Percentiles rank a stretch among this genome's conserved stretches.
phyloP scores from a whole-genome alignment of 2,888 invertebrate genomes.

The Nemoura dubitans region DNA sequence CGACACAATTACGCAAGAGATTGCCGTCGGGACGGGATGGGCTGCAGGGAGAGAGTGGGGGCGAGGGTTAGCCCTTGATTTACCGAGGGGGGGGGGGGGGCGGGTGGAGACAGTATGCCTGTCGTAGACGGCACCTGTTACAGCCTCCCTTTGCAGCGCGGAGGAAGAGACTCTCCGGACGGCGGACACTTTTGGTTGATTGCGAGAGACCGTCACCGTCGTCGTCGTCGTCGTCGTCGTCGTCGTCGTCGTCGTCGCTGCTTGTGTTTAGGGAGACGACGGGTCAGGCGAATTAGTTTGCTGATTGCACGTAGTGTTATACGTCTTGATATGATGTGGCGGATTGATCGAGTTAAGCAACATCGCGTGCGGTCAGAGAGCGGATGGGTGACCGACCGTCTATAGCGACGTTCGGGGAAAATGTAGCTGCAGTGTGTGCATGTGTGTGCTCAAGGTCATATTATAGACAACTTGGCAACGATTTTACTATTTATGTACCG shows the following conservation, averaged over 20 bases:
- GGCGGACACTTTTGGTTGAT: background rate
- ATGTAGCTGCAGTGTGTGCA: too few relatives aligned
- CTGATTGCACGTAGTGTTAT: background rate
- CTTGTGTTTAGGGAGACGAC: too few relatives aligned
- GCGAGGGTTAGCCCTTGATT: background rate
- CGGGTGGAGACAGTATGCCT: too few relatives aligned
- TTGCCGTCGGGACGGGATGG: background rate
- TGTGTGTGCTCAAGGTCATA: too few relatives aligned
- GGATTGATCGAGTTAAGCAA: background rate
- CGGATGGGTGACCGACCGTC: background rate
- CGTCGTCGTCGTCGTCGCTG: too few relatives aligned
- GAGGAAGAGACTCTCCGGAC: background rate
- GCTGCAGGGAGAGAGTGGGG: background rate
- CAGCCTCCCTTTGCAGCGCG: background rate
- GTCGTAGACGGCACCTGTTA: conserved; percentile 33
- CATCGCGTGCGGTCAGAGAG: background rate
- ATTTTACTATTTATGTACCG: too few relatives aligned
- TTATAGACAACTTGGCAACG: too few relatives aligned
- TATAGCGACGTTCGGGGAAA: too few relatives aligned
- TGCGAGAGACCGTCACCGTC: background rate
- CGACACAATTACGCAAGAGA: conserved; percentile 4
- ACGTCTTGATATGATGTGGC: background rate
- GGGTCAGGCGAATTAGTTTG: background rate
- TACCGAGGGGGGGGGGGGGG: conserved; percentile 20
- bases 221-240: too few relatives aligned